Evolutionary conservation across 2,797 vertebrate genomes (phyloP).

Genomic region (Artibeus jamaicensis): DNA sequence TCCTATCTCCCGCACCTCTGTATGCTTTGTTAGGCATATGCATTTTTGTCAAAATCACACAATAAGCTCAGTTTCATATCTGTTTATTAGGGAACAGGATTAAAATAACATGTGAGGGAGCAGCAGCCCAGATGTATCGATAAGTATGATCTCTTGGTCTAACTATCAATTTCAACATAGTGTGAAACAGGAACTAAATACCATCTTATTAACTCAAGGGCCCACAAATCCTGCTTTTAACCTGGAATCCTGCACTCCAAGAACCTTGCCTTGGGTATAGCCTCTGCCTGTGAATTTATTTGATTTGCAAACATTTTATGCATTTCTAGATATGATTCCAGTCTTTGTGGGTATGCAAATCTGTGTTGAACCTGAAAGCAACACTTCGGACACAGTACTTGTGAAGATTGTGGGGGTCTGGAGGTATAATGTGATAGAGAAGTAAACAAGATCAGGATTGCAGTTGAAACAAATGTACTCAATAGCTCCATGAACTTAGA

Average conservation of each 20-base stretch:
- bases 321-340: not conserved
- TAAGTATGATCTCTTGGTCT: not conserved
- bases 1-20: not conserved
- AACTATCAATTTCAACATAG: not conserved
- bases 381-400: not conserved
- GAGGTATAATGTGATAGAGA: not conserved
- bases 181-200: not conserved
- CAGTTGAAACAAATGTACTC: not conserved
- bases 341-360: not conserved
- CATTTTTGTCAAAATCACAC: not conserved
- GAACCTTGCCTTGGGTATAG: not conserved
- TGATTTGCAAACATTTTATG: slow-evolving; percentile 22
- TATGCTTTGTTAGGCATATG: not conserved
- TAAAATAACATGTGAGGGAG: not conserved
- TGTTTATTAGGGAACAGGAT: not conserved
- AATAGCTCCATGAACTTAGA: not conserved
- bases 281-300: not conserved
- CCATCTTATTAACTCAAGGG: not conserved
- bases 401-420: not conserved
- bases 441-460: not conserved
- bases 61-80: not conserved
- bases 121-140: not conserved
- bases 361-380: not conserved
- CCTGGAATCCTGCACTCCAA: not conserved
- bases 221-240: not conserved